phyloP scores from a whole-genome alignment of 2,888 invertebrate species.

The Himalopsyche anomala region DNA sequence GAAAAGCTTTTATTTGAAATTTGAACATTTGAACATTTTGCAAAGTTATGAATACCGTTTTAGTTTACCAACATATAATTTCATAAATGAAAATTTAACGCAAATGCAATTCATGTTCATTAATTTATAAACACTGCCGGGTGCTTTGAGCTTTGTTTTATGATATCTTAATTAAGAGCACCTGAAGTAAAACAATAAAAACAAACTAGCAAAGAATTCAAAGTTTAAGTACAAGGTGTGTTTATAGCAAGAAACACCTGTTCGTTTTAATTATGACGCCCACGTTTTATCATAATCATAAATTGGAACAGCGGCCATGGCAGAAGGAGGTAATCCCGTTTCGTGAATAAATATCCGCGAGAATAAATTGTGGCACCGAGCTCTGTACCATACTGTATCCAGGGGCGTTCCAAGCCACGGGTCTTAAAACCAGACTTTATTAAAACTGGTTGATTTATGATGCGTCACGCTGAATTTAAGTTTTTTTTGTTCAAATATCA shows the following conservation, averaged over 20 bases:
- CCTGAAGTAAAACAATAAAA: constrained; percentile 4
- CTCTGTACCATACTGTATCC: not conserved
- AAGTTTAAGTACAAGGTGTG: constrained; percentile 11
- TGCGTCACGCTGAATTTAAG: no score
- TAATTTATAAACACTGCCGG: no score
- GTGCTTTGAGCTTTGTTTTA: constrained; percentile 2
- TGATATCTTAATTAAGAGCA: constrained; percentile 11
- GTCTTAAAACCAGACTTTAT: no score
- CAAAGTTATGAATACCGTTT: no score
- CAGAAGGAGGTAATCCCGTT: constrained; percentile 8
- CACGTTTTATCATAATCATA: constrained; percentile 45
- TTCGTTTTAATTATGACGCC: constrained; percentile 34
- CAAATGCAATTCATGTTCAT: no score
- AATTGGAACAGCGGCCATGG: constrained; percentile 27
- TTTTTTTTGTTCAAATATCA: no score
- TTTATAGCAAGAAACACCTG: constrained; percentile 43
- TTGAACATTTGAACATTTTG: no score
- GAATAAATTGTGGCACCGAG: constrained; percentile 5
- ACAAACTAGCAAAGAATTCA: constrained; percentile 12
- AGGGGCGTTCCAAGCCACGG: no score
- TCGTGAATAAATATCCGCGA: constrained; percentile 3
- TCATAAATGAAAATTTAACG: no score
- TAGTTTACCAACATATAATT: no score
- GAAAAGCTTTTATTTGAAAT: no score
- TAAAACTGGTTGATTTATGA: no score